Base-by-base conservation (phyloP, 1,140 invertebrate genomes). In the Neomicropteryx cornuta region DNA sequence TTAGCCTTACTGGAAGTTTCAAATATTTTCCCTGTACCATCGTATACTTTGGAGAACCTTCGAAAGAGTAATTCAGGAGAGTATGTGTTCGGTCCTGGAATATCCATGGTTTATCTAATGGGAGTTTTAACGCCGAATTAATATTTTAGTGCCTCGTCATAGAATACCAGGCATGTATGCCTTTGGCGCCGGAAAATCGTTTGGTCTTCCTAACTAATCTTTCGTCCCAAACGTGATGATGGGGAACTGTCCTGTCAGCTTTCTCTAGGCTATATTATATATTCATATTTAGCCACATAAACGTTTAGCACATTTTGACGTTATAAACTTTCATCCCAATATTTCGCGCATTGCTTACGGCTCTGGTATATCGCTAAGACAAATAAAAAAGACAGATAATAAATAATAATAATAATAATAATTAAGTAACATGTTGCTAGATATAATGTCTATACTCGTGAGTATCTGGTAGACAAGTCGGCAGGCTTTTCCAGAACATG, bases 251-350 rank as follows among this genome's bases (percentile, higher is more conserved):
- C 62, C 17, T 85, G 52, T 91, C 84, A 17, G 71, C 64, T 44
- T 72, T 73, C 48, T 84, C 79, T 4, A 77, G 76, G 36, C 57
- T 63, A 40, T 75, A 75, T 0, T n/a, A n/a, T n/a, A n/a, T n/a
- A n/a, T n/a, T n/a, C n/a, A n/a, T n/a, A n/a, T n/a, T n/a, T n/a
- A n/a, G n/a, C n/a, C n/a, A n/a, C n/a, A n/a, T n/a, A n/a, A n/a
- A n/a, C n/a, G n/a, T n/a, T n/a, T n/a, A n/a, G n/a, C n/a, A n/a
- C n/a, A n/a, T n/a, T n/a, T n/a, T n/a, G n/a, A n/a, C n/a, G n/a
- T n/a, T n/a, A n/a, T n/a, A n/a, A n/a, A n/a, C n/a, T n/a, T n/a
- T n/a, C n/a, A n/a, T n/a, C n/a, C n/a, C n/a, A n/a, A n/a, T n/a
- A n/a, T n/a, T n/a, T n/a, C n/a, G n/a, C n/a, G n/a, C n/a, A n/a